A percentile compares a stretch with the other conserved stretches of the same genome.
Evolutionary conservation across 2,888 invertebrate species (phyloP).

Genomic region (Troglohyphantes excavatus): DNA sequence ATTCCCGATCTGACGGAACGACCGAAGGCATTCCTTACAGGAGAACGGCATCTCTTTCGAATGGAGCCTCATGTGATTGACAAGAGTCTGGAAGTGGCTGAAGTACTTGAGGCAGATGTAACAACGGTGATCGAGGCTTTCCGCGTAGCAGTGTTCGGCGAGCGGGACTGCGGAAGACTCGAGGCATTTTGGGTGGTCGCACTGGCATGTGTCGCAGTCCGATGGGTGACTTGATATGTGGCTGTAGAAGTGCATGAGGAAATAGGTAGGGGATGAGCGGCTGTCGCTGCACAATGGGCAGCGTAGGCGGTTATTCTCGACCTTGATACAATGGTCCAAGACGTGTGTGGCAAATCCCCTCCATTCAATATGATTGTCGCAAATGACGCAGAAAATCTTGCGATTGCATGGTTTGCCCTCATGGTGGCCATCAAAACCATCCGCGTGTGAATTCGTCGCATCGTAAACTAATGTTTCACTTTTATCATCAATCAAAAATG

Average conservation of each 20-base stretch:
- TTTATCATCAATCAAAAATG: too few relatives aligned
- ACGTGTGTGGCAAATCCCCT: slow-evolving; percentile 44
- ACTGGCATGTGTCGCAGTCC: slow-evolving; percentile 43
- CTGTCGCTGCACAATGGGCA: slow-evolving; percentile 53
- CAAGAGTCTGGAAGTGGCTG: slow-evolving; percentile 22
- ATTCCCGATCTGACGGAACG: slow-evolving; percentile 72
- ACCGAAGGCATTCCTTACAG: slow-evolving; percentile 57
- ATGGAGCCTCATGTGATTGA: slow-evolving; percentile 71
- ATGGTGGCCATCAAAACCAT: not conserved
- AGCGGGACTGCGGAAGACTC: not conserved
- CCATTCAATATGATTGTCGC: slow-evolving; percentile 39
- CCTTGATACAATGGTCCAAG: slow-evolving; percentile 41
- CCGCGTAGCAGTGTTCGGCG: slow-evolving; percentile 34
- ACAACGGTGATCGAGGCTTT: not conserved
- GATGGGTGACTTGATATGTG: slow-evolving; percentile 38
- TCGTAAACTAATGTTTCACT: too few relatives aligned
- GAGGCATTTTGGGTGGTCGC: slow-evolving; percentile 23
- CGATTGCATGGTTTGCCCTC: slow-evolving; percentile 30
- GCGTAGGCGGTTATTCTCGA: not conserved
- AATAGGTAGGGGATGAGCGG: not conserved
- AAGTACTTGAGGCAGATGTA: slow-evolving; percentile 61
- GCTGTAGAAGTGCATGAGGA: slow-evolving; percentile 59
- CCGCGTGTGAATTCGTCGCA: not conserved
- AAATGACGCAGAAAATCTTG: slow-evolving; percentile 53
- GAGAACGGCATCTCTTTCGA: slow-evolving; percentile 64